These are phyloP conservation scores for Drosophila buzzatii DNA, from an alignment of 2,888 invertebrate species.

Conservation along the genomic window DNA sequence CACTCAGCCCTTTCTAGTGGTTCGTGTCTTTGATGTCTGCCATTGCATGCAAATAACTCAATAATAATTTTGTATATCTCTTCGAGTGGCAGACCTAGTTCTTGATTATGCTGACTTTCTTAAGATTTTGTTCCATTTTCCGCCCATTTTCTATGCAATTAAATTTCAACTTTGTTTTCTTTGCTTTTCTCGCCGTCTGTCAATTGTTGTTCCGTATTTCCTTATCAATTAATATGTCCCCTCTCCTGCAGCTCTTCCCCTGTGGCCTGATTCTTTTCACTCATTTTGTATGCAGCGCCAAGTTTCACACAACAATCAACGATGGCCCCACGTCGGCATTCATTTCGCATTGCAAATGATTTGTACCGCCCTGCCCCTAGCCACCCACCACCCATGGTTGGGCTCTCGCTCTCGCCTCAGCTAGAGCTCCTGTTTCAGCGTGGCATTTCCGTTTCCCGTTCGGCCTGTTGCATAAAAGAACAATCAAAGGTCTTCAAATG, in stretches of 20 bases:
- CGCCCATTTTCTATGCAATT: conserved; percentile 39
- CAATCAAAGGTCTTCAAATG: conserved; percentile 70
- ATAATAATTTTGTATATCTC: conserved; percentile 20
- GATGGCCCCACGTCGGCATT: conserved; percentile 45
- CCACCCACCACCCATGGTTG: neutral
- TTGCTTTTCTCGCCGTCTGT: conserved; percentile 8
- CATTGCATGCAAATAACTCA: conserved; percentile 13
- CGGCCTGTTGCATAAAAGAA: conserved; percentile 76
- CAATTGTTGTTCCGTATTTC: conserved; percentile 44
- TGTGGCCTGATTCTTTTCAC: conserved; percentile 24
- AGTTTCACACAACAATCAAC: conserved; percentile 73
- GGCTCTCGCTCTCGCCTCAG: neutral
- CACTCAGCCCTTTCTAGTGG: neutral
- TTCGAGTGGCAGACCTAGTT: conserved; percentile 17
- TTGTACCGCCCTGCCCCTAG: conserved; percentile 15
- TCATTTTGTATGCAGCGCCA: conserved; percentile 64
- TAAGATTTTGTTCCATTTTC: conserved; percentile 16
- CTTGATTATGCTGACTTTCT: conserved; percentile 5
- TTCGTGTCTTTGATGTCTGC: conserved; percentile 13
- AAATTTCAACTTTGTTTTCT: conserved; percentile 31
- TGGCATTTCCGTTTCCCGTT: conserved; percentile 70
- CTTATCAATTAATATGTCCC: conserved; percentile 51
- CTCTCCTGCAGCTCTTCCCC: neutral
- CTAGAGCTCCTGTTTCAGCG: conserved; percentile 27
- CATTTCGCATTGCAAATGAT: conserved; percentile 67